These are phyloP conservation scores for Larimichthys polyactis DNA, from an alignment of 2,113 vertebrate genomes.

Conservation along the genomic window DNA sequence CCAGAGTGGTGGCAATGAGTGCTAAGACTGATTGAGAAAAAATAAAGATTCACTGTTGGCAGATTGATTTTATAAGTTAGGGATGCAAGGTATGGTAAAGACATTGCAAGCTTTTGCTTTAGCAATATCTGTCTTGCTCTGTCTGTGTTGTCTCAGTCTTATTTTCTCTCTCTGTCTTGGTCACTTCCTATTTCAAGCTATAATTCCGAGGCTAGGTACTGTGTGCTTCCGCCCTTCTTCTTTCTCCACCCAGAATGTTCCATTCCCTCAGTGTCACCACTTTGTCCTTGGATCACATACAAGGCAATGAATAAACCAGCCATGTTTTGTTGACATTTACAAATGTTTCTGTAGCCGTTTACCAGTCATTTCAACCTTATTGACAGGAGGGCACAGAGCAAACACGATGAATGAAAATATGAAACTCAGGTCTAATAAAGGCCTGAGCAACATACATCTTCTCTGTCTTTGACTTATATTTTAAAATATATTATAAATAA, in stretches of 20 bases:
- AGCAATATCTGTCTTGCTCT: constrained; percentile 32
- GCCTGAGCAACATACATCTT: constrained; percentile 2
- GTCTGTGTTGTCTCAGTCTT: constrained; percentile 27
- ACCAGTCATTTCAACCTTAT: constrained; percentile 56
- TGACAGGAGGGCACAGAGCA: constrained; percentile 45
- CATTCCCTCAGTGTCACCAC: constrained; percentile 73
- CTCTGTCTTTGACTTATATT: constrained; percentile 6
- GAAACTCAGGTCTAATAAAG: constrained; percentile 26
- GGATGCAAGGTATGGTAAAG: constrained; percentile 6
- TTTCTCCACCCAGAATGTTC: constrained; percentile 63
- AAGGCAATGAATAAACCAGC: constrained; percentile 43
- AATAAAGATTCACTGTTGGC: constrained; percentile 56
- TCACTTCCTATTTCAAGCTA: constrained; percentile 56
- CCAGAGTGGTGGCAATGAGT: constrained; percentile 26
- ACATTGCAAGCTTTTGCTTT: constrained; percentile 33
- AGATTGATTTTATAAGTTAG: constrained; percentile 44
- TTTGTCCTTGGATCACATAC: constrained; percentile 59
- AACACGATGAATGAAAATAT: constrained; percentile 35
- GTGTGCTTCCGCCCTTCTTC: constrained; percentile 47
- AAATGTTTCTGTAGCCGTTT: constrained; percentile 67
- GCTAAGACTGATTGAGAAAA: constrained; percentile 52
- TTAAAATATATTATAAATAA: neutral
- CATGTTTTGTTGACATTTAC: constrained; percentile 75
- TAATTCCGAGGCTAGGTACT: constrained; percentile 32
- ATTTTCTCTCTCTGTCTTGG: constrained; percentile 18